These are phyloP conservation scores for Malacosoma neustria DNA, from an alignment of 2,888 invertebrate species.

Conservation along the genomic window DNA sequence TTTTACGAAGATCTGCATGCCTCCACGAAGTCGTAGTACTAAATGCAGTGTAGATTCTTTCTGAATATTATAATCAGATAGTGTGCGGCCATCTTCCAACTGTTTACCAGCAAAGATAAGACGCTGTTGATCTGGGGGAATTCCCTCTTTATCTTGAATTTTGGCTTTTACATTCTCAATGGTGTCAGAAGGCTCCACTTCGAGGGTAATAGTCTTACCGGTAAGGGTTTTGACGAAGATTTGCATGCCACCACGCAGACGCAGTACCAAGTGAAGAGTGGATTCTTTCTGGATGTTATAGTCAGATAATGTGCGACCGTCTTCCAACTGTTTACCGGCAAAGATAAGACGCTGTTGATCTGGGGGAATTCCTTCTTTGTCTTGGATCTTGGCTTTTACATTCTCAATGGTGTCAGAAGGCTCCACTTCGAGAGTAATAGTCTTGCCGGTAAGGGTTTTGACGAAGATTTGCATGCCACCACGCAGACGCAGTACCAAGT, in stretches of 20 bases:
- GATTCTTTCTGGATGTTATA: conserved; percentile 33
- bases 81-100: conserved; percentile 34
- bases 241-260: conserved; percentile 29
- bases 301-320: conserved; percentile 22
- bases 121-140: conserved; percentile 33
- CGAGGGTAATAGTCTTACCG: conserved; percentile 27
- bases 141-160: conserved; percentile 35
- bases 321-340: conserved; percentile 28
- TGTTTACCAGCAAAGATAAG: conserved; percentile 36
- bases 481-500: conserved; percentile 21
- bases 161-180: conserved; percentile 36
- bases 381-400: conserved; percentile 20
- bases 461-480: conserved; percentile 31
- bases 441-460: conserved; percentile 24
- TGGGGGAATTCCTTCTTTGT: conserved; percentile 28
- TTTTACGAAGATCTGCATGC: conserved; percentile 41
- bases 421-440: conserved; percentile 23
- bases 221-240: conserved; percentile 27
- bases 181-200: conserved; percentile 32
- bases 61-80: conserved; percentile 37
- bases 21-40: conserved; percentile 29
- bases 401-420: conserved; percentile 21
- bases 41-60: conserved; percentile 37
- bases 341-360: conserved; percentile 32
- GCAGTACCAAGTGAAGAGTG: conserved; percentile 22